Conservation (phyloP, 2,888 invertebrate genomes). For the Linnaemya vulpina region DNA sequence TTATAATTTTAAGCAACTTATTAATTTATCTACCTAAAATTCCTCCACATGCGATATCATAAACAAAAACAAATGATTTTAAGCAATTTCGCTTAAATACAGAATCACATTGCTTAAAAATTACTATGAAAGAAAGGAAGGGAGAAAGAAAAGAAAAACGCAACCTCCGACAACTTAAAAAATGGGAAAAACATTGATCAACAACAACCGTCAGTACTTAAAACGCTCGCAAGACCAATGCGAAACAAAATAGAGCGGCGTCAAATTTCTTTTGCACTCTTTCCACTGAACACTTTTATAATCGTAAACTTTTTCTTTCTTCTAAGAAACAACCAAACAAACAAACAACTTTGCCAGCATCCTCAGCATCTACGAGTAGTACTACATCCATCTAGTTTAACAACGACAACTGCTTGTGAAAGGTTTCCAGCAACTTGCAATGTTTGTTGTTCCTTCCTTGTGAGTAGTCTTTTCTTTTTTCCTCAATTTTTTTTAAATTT, state of each 20-base stretch:
- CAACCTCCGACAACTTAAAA: constrained; percentile 22
- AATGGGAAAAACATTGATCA: constrained; percentile 57
- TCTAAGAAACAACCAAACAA: neutral
- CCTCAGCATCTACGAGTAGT: constrained; percentile 7
- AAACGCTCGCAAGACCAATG: constrained; percentile 58
- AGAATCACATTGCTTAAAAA: constrained; percentile 40
- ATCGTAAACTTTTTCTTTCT: constrained; percentile 49
- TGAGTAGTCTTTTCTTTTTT: constrained; percentile 24
- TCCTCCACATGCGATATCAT: constrained; percentile 34
- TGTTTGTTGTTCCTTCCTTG: constrained; percentile 14
- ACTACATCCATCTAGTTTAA: constrained; percentile 43
- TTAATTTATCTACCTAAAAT: constrained; percentile 31
- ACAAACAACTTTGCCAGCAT: constrained; percentile 6
- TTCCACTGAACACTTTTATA: constrained; percentile 55
- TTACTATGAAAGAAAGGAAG: constrained; percentile 29
- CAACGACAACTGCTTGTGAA: constrained; percentile 60
- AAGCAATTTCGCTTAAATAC: constrained; percentile 23
- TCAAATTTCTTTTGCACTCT: constrained; percentile 72
- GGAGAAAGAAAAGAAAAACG: neutral
- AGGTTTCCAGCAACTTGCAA: constrained; percentile 50
- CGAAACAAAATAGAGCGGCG: constrained; percentile 72
- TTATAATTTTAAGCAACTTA: constrained; percentile 1
- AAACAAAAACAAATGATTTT: constrained; percentile 61
- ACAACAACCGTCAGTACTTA: constrained; percentile 36
- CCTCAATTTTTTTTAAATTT: neutral